Percentiles rank a stretch among this genome's conserved stretches.
Conservation (phyloP, 2,888 invertebrate genomes). For the Anthrax anthrax region DNA sequence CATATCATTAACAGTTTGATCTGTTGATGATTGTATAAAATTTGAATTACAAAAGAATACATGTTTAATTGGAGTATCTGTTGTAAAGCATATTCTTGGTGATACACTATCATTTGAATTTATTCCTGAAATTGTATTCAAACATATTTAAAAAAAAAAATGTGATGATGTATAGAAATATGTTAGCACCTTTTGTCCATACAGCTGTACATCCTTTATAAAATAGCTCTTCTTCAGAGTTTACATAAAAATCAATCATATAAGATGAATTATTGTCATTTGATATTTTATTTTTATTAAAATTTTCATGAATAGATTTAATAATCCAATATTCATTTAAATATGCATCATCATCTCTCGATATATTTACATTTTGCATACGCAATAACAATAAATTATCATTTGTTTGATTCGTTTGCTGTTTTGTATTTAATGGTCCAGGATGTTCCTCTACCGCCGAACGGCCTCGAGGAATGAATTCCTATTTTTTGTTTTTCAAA, state of each 20-base stretch:
- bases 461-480: slow-evolving; percentile 79
- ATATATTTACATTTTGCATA: slow-evolving; percentile 61
- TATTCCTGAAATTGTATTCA: slow-evolving; percentile 13
- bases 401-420: slow-evolving; percentile 33
- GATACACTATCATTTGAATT: slow-evolving; percentile 19
- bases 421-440: slow-evolving; percentile 44
- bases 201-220: slow-evolving; percentile 71
- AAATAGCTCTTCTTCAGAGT: slow-evolving; percentile 77
- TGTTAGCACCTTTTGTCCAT: slow-evolving; percentile 49
- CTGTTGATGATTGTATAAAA: slow-evolving; percentile 39
- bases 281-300: background rate
- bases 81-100: slow-evolving; percentile 51
- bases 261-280: slow-evolving; percentile 18
- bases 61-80: slow-evolving; percentile 68
- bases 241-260: slow-evolving; percentile 28
- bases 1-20: background rate
- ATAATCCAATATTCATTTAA: slow-evolving; percentile 42
- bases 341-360: slow-evolving; percentile 38
- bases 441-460: slow-evolving; percentile 65
- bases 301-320: slow-evolving; percentile 41
- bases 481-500: slow-evolving; percentile 37
- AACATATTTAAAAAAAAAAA: background rate
- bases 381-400: slow-evolving; percentile 56
- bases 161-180: too few relatives aligned
- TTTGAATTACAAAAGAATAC: slow-evolving; percentile 56